phyloP scores from a whole-genome alignment of 2,888 invertebrate species.

The Embidobia sp. region DNA sequence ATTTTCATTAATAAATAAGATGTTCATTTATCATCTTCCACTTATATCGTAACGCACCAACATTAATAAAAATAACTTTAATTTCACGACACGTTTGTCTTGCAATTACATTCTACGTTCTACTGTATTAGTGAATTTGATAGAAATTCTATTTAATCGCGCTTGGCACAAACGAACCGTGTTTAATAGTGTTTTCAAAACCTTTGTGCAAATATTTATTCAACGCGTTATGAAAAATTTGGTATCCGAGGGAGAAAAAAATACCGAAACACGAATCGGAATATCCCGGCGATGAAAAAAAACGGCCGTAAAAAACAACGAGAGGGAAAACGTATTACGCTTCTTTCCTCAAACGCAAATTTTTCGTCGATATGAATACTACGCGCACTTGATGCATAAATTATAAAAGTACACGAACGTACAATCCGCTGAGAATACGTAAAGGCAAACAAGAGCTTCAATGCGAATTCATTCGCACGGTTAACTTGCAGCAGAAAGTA shows the following conservation, averaged over 20 bases:
- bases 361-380: slow-evolving; percentile 54
- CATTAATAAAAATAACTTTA: too few species aligned
- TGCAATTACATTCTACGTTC: slow-evolving; percentile 2
- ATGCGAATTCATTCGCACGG: slow-evolving; percentile 60
- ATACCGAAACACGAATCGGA: not conserved
- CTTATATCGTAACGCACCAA: too few species aligned
- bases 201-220: slow-evolving; percentile 18
- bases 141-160: slow-evolving; percentile 4
- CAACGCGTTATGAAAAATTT: slow-evolving; percentile 26
- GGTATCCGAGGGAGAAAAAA: not conserved
- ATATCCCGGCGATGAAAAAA: slow-evolving; percentile 14
- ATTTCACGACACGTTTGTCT: too few species aligned
- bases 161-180: slow-evolving; percentile 6
- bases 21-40: too few species aligned
- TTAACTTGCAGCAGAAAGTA: slow-evolving; percentile 32
- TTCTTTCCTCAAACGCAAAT: slow-evolving; percentile 18
- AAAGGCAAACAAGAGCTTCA: slow-evolving; percentile 54
- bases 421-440: slow-evolving; percentile 54
- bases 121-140: slow-evolving; percentile 1
- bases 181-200: slow-evolving; percentile 15
- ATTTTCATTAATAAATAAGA: too few species aligned
- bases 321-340: slow-evolving; percentile 1
- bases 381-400: slow-evolving; percentile 54
- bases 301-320: not conserved
- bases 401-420: slow-evolving; percentile 56